Percentiles rank a stretch among this genome's conserved stretches.
phyloP scores from a whole-genome alignment of 2,113 vertebrate species.

The Callithrix jacchus region DNA sequence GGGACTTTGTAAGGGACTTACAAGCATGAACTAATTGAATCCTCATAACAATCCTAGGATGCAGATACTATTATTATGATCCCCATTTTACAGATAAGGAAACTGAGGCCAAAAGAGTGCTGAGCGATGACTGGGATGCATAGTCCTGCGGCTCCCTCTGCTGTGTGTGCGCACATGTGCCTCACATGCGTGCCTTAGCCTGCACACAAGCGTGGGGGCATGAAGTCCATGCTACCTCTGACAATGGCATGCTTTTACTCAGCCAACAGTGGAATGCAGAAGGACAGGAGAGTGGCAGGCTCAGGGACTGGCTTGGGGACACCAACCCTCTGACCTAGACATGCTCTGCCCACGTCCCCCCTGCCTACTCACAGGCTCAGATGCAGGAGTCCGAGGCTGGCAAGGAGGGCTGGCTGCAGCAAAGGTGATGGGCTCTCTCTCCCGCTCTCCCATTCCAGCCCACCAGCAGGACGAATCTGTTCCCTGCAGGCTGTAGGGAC shows the following conservation, averaged over 20 bases:
- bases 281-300: neutral
- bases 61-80: neutral
- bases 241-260: neutral
- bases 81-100: neutral
- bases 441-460: neutral
- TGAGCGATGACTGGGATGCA: neutral
- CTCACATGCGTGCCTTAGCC: accelerated
- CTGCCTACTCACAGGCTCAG: neutral
- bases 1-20: neutral
- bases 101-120: neutral
- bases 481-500: neutral
- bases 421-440: neutral
- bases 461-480: neutral
- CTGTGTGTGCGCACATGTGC: too few species aligned
- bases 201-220: accelerated
- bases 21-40: neutral
- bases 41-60: neutral
- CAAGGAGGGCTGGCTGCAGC: neutral
- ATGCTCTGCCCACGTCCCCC: neutral
- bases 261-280: neutral
- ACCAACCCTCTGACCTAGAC: neutral
- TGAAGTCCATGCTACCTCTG: neutral
- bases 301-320: neutral
- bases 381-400: accelerated
- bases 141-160: neutral